These are phyloP conservation scores for Bradypus variegatus DNA, from an alignment of 2,797 vertebrate genomes.

Conservation along the genomic window DNA sequence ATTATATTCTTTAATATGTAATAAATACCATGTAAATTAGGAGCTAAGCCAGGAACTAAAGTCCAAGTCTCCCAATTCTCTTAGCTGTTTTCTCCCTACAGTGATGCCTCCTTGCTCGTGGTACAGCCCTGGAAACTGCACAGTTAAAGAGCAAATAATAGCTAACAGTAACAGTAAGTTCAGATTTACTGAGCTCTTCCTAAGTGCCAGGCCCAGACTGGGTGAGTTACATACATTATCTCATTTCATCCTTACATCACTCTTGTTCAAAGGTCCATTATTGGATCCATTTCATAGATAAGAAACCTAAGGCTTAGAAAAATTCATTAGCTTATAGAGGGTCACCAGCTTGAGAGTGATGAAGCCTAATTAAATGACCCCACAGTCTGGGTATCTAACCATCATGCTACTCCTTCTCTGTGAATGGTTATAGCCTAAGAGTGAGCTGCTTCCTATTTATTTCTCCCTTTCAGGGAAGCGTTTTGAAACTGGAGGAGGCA, in stretches of 20 bases:
- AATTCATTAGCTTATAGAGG: neutral
- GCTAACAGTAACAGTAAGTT: neutral
- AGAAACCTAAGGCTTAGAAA: neutral
- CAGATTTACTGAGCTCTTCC: neutral
- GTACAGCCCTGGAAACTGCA: neutral
- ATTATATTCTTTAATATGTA: neutral
- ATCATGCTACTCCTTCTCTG: neutral
- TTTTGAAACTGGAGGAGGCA: neutral
- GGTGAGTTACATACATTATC: neutral
- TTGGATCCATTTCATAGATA: neutral
- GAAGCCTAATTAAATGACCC: neutral
- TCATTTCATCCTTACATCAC: neutral
- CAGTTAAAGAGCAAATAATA: neutral
- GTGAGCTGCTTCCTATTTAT: neutral
- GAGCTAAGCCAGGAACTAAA: neutral
- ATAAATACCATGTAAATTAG: neutral
- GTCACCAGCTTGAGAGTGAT: neutral
- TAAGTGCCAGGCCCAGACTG: neutral
- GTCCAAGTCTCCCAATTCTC: neutral
- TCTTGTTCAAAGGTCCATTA: neutral
- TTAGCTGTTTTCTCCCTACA: neutral
- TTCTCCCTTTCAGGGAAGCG: neutral
- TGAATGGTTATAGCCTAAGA: neutral
- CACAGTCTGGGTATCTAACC: neutral
- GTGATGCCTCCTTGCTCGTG: neutral